phyloP scores from a whole-genome alignment of 2,888 invertebrate species.

The Coenonympha glycerion region DNA sequence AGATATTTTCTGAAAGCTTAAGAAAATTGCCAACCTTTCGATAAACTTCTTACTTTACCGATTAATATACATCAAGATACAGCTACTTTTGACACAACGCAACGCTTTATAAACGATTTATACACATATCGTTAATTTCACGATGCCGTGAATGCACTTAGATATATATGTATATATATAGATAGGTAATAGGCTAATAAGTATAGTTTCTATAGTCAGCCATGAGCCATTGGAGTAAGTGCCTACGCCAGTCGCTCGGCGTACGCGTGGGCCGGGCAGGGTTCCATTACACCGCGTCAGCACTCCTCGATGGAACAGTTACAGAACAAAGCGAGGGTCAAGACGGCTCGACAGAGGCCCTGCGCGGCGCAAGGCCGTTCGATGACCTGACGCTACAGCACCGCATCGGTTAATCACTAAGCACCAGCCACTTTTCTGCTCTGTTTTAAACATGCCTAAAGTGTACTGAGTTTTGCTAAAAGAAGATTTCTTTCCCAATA shows the following conservation, averaged over 20 bases:
- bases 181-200: too few relatives aligned
- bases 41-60: too few relatives aligned
- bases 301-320: constrained; percentile 30
- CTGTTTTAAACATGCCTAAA: neutral
- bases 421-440: constrained; percentile 40
- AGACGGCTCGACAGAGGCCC: constrained; percentile 37
- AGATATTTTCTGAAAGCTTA: too few relatives aligned
- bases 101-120: too few relatives aligned
- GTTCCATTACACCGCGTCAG: constrained; percentile 27
- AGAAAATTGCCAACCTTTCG: too few relatives aligned
- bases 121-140: too few relatives aligned
- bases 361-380: constrained; percentile 73
- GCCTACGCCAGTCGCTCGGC: constrained; percentile 27
- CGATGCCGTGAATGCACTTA: too few relatives aligned
- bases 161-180: too few relatives aligned
- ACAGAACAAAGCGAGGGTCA: constrained; percentile 63
- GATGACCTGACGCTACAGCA: constrained; percentile 53
- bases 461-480: neutral
- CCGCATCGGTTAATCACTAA: constrained; percentile 41
- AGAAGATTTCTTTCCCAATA: neutral
- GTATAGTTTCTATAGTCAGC: neutral
- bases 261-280: constrained; percentile 40
- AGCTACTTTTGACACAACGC: too few relatives aligned
- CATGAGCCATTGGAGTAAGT: neutral
- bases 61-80: too few relatives aligned